Conservation (phyloP, 2,797 vertebrate species). For the Dendrocincla tyrannina region DNA sequence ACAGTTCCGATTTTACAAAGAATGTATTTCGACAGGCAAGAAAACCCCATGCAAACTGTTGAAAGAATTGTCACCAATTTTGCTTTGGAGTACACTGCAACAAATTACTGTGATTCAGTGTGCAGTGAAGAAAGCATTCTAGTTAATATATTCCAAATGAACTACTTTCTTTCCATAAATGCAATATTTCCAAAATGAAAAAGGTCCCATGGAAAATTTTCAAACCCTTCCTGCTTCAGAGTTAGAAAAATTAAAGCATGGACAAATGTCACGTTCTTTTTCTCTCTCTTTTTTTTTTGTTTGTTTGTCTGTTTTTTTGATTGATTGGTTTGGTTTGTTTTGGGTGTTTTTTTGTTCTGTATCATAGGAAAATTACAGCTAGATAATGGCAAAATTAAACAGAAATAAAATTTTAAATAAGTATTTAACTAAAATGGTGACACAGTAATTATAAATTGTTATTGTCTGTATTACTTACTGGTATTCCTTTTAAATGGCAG, state of each 20-base stretch:
- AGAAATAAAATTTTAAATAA: neutral
- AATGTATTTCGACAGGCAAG: neutral
- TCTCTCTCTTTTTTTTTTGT: accelerated
- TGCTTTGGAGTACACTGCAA: neutral
- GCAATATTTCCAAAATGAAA: neutral
- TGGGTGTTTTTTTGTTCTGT: too few species aligned
- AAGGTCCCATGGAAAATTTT: neutral
- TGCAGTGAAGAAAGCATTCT: neutral
- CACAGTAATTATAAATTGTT: neutral
- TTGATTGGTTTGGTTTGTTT: too few species aligned
- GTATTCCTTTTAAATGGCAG: neutral
- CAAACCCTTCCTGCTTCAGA: neutral
- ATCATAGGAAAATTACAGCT: neutral
- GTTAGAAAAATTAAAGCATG: neutral
- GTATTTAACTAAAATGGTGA: neutral
- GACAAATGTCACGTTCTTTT: neutral
- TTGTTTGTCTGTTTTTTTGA: too few species aligned
- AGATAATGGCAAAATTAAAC: neutral
- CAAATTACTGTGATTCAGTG: neutral
- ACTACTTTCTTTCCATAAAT: neutral
- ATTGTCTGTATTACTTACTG: neutral
- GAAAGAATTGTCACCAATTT: neutral
- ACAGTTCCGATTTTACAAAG: neutral
- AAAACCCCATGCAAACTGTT: neutral
- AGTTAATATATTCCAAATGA: neutral